Evolutionary conservation across 2,888 invertebrate species (phyloP).

Genomic region (Papilio elwesi): DNA sequence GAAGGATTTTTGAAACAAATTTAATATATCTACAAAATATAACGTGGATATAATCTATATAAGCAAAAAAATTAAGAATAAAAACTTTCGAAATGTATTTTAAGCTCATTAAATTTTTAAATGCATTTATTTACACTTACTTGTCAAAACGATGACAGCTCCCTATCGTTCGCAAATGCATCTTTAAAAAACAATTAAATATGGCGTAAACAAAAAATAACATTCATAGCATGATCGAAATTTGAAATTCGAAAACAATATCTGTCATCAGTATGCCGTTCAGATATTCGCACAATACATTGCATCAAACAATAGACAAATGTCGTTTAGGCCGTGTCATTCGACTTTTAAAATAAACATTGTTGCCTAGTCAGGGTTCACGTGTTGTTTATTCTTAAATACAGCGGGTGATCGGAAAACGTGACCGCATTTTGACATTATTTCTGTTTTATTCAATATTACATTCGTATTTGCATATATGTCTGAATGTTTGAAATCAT

Average conservation of each 20-base stretch:
- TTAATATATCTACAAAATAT: no score
- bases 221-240: constrained; percentile 8
- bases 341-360: constrained; percentile 9
- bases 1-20: no score
- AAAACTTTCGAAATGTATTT: neutral
- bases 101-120: neutral
- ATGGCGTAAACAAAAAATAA: neutral
- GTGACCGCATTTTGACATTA: constrained; percentile 6
- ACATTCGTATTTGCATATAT: neutral
- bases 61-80: no score
- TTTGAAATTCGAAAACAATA: constrained; percentile 3
- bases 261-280: neutral
- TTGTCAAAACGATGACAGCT: constrained; percentile 6
- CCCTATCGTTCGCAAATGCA: neutral
- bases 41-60: no score
- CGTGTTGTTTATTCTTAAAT: constrained; percentile 14
- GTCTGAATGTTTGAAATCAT: neutral
- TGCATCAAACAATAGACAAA: constrained; percentile 13
- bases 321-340: constrained; percentile 15
- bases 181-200: neutral
- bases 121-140: neutral
- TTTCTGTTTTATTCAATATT: neutral
- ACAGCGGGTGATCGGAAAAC: constrained; percentile 5
- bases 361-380: constrained; percentile 21
- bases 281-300: constrained; percentile 11